A percentile compares a stretch with the other conserved stretches of the same genome.
phyloP scores from a whole-genome alignment of 1,140 invertebrate species.

The Eriocheir sinensis region DNA sequence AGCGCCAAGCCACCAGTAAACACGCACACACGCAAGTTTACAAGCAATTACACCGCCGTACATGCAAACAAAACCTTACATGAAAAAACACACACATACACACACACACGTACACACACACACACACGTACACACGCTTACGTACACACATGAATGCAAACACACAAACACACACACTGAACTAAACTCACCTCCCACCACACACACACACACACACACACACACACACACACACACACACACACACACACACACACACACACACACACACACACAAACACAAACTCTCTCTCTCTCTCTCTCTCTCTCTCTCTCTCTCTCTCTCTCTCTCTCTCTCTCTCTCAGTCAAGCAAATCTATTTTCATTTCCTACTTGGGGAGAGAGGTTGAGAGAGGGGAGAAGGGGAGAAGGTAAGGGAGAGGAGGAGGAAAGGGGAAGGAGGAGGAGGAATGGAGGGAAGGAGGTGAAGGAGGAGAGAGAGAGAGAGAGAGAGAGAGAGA shows the following conservation, averaged over 20 bases:
- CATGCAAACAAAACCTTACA: neutral
- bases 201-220: conserved; percentile 52
- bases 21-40: conserved; percentile 36
- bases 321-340: neutral
- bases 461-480: neutral
- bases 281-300: conserved; percentile 15
- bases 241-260: neutral
- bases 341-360: conserved; percentile 67
- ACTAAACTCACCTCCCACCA: conserved; percentile 24
- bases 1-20: neutral
- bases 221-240: conserved; percentile 5
- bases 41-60: conserved; percentile 27
- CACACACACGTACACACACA: conserved; percentile 42
- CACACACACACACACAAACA: neutral
- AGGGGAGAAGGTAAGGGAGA: neutral
- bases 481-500: neutral
- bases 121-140: conserved; percentile 48
- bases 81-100: neutral
- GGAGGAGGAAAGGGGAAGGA: neutral
- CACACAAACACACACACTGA: conserved; percentile 42
- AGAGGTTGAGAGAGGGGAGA: neutral
- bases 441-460: neutral
- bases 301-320: neutral
- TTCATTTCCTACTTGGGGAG: conserved; percentile 68
- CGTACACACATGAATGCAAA: conserved; percentile 33